Evolutionary conservation across 2,797 vertebrate species (phyloP).

Genomic region (Rhinichthys osculus): DNA sequence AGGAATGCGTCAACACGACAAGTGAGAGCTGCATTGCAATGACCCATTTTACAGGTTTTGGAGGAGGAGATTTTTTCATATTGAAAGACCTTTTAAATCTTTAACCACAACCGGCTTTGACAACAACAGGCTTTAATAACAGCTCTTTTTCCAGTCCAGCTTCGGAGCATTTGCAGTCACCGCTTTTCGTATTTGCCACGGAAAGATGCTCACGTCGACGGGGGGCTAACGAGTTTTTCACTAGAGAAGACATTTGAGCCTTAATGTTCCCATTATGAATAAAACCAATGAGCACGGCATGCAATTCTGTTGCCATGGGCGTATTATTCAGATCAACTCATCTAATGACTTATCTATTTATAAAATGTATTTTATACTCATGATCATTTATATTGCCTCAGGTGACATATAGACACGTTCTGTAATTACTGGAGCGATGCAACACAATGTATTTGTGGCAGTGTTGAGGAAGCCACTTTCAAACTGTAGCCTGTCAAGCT

Average conservation of each 20-base stretch:
- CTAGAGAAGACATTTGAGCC: constrained; percentile 28
- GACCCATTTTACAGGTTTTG: constrained; percentile 41
- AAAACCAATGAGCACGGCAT: constrained; percentile 30
- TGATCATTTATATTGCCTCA: constrained; percentile 34
- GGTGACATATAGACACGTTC: constrained; percentile 27
- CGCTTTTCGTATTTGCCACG: not conserved
- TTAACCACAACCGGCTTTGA: constrained; percentile 41
- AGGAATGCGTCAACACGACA: constrained; percentile 61
- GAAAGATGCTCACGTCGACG: constrained; percentile 17
- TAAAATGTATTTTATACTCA: constrained; percentile 35
- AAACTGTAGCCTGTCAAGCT: not conserved
- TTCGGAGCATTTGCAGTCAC: not conserved
- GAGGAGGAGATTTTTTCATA: constrained; percentile 33
- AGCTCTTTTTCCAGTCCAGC: constrained; percentile 9
- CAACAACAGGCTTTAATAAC: constrained; percentile 27
- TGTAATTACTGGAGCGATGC: constrained; percentile 31
- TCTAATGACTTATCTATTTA: constrained; percentile 43
- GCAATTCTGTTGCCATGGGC: constrained; percentile 32
- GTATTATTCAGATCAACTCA: constrained; percentile 44
- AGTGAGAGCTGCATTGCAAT: constrained; percentile 38
- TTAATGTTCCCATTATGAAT: constrained; percentile 45
- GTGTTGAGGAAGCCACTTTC: not conserved
- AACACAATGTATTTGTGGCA: not conserved
- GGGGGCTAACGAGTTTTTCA: constrained; percentile 36
- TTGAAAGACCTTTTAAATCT: constrained; percentile 45